Conservation (phyloP, 1,140 invertebrate genomes). For the Heliconius hewitsoni region DNA sequence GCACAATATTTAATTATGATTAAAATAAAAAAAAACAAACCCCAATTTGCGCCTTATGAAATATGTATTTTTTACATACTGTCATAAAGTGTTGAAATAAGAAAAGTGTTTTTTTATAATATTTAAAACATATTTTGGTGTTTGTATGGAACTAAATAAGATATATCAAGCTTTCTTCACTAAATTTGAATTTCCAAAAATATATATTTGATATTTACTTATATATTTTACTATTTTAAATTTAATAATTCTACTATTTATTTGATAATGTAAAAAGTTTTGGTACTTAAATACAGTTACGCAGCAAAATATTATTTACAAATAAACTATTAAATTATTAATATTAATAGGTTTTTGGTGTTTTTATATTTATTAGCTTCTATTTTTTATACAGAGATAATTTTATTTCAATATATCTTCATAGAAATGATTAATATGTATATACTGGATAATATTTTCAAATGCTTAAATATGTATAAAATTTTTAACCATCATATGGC, state of each 20-base stretch:
- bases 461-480: background rate
- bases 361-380: no score
- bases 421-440: background rate
- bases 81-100: background rate
- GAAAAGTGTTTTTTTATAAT: conserved; percentile 2
- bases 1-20: no score
- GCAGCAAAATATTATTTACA: no score
- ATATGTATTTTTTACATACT: background rate
- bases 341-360: no score
- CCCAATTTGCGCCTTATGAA: no score
- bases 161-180: background rate
- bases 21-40: no score
- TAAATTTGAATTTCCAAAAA: background rate
- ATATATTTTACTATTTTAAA: background rate
- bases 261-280: no score
- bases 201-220: background rate
- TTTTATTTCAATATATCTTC: no score
- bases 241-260: no score
- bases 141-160: background rate
- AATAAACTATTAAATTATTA: no score
- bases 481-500: background rate
- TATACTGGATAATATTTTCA: background rate
- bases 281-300: no score
- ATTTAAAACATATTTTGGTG: background rate
- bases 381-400: no score